These are phyloP conservation scores for Ranitomeya imitator DNA, from an alignment of 2,113 vertebrate species.

Conservation along the genomic window DNA sequence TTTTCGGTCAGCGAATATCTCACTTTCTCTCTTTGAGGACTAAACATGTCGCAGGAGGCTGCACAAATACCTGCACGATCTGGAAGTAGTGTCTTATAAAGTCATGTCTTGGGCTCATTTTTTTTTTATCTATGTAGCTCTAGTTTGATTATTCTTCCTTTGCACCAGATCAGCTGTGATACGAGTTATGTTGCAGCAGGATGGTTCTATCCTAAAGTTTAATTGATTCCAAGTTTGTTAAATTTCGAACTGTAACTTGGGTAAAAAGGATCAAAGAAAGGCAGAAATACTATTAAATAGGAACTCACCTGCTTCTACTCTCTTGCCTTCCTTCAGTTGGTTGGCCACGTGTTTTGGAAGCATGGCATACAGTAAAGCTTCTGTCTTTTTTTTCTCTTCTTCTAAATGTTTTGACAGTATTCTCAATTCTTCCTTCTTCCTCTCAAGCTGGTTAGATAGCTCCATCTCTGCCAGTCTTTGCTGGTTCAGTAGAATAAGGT, in stretches of 20 bases:
- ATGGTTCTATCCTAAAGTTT: too few relatives aligned
- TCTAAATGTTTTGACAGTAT: conserved; percentile 76
- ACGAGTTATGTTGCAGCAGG: too few relatives aligned
- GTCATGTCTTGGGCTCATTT: too few relatives aligned
- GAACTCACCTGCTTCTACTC: conserved; percentile 78
- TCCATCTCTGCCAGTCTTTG: conserved; percentile 81
- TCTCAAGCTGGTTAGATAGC: conserved; percentile 82
- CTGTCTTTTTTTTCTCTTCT: conserved; percentile 78
- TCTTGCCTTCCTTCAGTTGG: conserved; percentile 78
- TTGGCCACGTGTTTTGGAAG: conserved; percentile 80
- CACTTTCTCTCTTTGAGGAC: too few relatives aligned
- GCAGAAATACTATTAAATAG: neutral
- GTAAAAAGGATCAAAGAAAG: neutral
- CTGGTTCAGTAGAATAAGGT: conserved; percentile 82
- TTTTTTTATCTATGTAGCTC: too few relatives aligned
- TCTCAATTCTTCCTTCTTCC: conserved; percentile 78
- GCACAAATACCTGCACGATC: too few relatives aligned
- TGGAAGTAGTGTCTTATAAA: too few relatives aligned
- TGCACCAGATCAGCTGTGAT: too few relatives aligned
- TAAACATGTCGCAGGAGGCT: too few relatives aligned
- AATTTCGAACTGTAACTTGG: neutral
- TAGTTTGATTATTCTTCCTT: too few relatives aligned
- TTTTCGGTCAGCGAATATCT: too few relatives aligned
- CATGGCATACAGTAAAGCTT: conserved; percentile 78
- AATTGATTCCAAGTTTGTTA: too few relatives aligned